Conservation (phyloP, 2,888 invertebrate genomes). For the Diarsia mendica region DNA sequence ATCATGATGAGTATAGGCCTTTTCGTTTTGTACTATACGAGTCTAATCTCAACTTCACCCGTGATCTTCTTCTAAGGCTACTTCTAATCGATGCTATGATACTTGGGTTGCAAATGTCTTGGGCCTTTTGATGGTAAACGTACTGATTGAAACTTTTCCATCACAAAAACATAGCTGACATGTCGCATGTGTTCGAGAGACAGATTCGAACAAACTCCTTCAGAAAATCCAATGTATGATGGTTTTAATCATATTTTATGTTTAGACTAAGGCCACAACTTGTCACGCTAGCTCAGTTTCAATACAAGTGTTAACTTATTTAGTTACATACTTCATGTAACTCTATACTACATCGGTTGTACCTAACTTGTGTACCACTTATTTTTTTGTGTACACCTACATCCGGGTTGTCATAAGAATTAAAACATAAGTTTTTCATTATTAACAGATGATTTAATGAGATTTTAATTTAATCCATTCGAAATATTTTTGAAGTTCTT, state of each 20-base stretch:
- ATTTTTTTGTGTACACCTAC: not conserved
- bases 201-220: not conserved
- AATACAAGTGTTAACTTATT: constrained; percentile 3
- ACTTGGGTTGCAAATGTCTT: not conserved
- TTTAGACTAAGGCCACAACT: not conserved
- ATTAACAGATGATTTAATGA: not conserved
- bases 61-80: not conserved
- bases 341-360: not conserved
- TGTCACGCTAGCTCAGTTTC: not conserved
- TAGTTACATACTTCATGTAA: constrained; percentile 7
- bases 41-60: not conserved
- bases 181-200: not conserved
- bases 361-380: not conserved
- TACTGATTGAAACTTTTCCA: not conserved
- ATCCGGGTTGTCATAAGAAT: not conserved
- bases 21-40: no score
- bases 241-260: no score
- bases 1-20: not conserved
- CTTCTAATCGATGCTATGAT: not conserved
- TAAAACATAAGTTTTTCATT: not conserved
- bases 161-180: not conserved
- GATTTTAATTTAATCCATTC: constrained; percentile 1
- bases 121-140: not conserved
- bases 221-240: not conserved
- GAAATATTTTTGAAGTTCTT: not conserved